Percentiles rank a stretch among this genome's conserved stretches.
Conservation (phyloP, 2,888 invertebrate genomes). For the Eutolmus rufibarbis region DNA sequence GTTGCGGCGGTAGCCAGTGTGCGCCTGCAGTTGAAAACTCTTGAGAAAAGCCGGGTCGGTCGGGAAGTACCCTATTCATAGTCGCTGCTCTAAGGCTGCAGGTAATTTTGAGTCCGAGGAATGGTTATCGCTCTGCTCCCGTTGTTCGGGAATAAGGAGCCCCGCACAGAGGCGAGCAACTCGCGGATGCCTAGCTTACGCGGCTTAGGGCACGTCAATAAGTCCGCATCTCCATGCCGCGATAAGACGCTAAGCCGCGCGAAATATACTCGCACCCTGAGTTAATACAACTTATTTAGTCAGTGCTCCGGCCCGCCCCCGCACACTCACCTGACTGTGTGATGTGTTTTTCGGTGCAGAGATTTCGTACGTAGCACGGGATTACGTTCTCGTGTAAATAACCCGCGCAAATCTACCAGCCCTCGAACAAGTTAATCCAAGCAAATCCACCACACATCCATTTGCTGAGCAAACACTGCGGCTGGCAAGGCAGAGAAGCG, state of each 20-base stretch:
- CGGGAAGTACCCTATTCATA: constrained; percentile 31
- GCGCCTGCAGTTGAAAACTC: constrained; percentile 31
- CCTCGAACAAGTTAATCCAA: constrained; percentile 48
- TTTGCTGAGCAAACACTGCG: constrained; percentile 45
- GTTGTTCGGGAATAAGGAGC: constrained; percentile 44
- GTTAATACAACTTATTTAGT: constrained; percentile 33
- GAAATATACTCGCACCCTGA: neutral
- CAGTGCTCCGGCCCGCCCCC: neutral
- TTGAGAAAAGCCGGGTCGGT: constrained; percentile 20
- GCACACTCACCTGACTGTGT: neutral
- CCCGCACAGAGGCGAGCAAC: neutral
- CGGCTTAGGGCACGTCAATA: constrained; percentile 25
- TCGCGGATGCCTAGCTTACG: neutral
- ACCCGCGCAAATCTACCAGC: constrained; percentile 44
- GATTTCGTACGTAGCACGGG: neutral
- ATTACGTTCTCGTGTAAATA: constrained; percentile 39
- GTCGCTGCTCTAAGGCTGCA: constrained; percentile 40
- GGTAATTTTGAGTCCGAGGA: constrained; percentile 44
- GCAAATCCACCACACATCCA: constrained; percentile 49
- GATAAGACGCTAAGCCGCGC: constrained; percentile 22
- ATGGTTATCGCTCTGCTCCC: constrained; percentile 44
- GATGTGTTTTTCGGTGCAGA: constrained; percentile 2
- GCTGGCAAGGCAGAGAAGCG: neutral
- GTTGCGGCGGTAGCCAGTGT: constrained; percentile 36
- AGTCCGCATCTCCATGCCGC: constrained; percentile 1